Conservation (phyloP, 2,797 vertebrate genomes). For the Myiotriccus ornatus region DNA sequence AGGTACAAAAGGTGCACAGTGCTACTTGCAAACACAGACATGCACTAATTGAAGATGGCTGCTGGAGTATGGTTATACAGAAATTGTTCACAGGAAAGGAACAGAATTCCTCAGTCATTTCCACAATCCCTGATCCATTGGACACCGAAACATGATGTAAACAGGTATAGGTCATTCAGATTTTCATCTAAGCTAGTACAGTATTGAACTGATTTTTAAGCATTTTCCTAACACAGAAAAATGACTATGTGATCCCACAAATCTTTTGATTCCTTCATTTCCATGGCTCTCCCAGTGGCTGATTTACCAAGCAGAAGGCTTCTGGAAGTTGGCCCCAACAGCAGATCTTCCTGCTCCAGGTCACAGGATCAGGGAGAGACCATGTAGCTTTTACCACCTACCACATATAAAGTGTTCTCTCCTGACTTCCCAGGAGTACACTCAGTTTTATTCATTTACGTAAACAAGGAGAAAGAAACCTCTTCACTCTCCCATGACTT, state of each 20-base stretch:
- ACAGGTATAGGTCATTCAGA: neutral
- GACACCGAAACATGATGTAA: neutral
- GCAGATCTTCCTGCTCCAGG: neutral
- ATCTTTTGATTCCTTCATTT: neutral
- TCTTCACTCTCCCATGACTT: neutral
- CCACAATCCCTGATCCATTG: neutral
- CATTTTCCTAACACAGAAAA: neutral
- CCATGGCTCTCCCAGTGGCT: neutral
- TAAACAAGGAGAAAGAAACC: neutral
- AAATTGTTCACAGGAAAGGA: neutral
- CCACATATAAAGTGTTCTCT: neutral
- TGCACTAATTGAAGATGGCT: fast-evolving
- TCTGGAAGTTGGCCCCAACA: neutral
- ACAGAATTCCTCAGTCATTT: neutral
- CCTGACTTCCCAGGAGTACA: neutral
- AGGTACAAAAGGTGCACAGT: neutral
- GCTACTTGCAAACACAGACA: neutral
- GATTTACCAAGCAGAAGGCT: neutral
- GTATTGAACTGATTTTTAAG: neutral
- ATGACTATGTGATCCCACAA: no score
- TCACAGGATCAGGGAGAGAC: neutral
- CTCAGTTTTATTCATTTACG: neutral
- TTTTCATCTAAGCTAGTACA: neutral
- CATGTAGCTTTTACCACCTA: neutral
- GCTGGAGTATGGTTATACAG: neutral